A percentile compares a stretch with the other conserved stretches of the same genome.
phyloP scores from a whole-genome alignment of 2,888 invertebrate species.

The Eumacrocentrus americanus region DNA sequence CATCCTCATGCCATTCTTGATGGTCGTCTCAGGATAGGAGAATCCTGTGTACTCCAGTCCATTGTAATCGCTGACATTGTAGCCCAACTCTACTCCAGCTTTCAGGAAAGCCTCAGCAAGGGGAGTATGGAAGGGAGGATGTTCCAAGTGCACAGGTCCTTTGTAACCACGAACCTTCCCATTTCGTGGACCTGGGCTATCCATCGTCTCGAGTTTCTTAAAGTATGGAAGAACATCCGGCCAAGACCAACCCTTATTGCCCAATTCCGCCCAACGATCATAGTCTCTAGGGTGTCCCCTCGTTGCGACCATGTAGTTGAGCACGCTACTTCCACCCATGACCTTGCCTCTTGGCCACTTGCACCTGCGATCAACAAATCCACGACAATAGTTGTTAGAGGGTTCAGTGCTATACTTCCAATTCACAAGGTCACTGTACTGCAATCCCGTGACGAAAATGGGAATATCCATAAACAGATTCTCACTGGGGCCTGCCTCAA shows the following conservation, averaged over 20 bases:
- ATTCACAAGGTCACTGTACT: slow-evolving; percentile 71
- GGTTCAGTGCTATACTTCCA: slow-evolving; percentile 85
- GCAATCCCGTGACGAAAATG: slow-evolving; percentile 74
- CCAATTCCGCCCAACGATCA: slow-evolving; percentile 75
- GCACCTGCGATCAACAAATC: slow-evolving; percentile 52
- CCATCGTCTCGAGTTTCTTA: slow-evolving; percentile 77
- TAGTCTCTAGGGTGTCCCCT: slow-evolving; percentile 76
- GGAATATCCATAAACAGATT: slow-evolving; percentile 79
- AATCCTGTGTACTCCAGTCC: slow-evolving; percentile 70
- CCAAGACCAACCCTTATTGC: slow-evolving; percentile 78
- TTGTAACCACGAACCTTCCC: slow-evolving; percentile 50
- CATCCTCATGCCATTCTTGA: slow-evolving; percentile 67
- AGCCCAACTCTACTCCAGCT: slow-evolving; percentile 69
- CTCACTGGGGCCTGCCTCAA: slow-evolving; percentile 76
- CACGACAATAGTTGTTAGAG: slow-evolving; percentile 74
- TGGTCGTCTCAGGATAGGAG: slow-evolving; percentile 70
- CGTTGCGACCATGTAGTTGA: slow-evolving; percentile 84
- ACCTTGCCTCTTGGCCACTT: slow-evolving; percentile 71
- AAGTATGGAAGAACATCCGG: slow-evolving; percentile 76
- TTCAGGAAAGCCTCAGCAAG: slow-evolving; percentile 70
- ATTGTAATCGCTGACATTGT: slow-evolving; percentile 74
- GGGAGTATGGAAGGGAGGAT: slow-evolving; percentile 65
- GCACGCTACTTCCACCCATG: slow-evolving; percentile 79
- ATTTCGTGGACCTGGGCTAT: slow-evolving; percentile 47
- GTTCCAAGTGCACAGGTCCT: slow-evolving; percentile 67